Percentiles rank a stretch among this genome's conserved stretches.
Evolutionary conservation across 2,888 invertebrate species (phyloP).

Genomic region (Arrhopalites spinosus): DNA sequence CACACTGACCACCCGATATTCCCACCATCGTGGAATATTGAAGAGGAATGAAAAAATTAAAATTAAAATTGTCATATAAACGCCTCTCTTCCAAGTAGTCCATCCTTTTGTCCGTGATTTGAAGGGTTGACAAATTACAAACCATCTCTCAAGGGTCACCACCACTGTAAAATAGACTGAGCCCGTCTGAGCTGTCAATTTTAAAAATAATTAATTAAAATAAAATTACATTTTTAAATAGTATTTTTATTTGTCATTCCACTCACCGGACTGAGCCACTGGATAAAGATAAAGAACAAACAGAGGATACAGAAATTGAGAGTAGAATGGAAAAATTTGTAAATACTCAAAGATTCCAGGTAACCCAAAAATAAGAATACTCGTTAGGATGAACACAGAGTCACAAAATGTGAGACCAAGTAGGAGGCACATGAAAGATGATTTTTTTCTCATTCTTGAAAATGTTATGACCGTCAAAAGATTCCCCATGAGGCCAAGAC

Average conservation of each 20-base stretch:
- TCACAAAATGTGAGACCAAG: conserved; percentile 92
- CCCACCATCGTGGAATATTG: conserved; percentile 72
- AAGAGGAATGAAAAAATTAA: conserved; percentile 79
- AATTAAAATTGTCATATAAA: conserved; percentile 80
- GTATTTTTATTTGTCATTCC: background rate
- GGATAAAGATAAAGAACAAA: conserved; percentile 21
- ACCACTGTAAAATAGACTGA: conserved; percentile 81
- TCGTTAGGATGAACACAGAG: conserved; percentile 83
- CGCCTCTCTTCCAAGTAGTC: conserved; percentile 77
- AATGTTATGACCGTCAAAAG: conserved; percentile 84
- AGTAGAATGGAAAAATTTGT: conserved; percentile 9
- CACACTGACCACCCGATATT: conserved; percentile 57
- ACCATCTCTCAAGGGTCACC: conserved; percentile 80
- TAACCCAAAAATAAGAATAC: conserved; percentile 81
- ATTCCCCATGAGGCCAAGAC: conserved; percentile 86
- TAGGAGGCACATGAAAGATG: conserved; percentile 91
- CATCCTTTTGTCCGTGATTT: conserved; percentile 5
- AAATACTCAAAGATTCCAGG: conserved; percentile 84
- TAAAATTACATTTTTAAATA: background rate
- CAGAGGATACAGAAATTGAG: conserved; percentile 1
- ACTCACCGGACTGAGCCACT: conserved; percentile 14
- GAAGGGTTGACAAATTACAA: conserved; percentile 77
- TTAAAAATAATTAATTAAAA: background rate
- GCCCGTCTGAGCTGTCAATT: conserved; percentile 70
- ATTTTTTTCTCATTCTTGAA: conserved; percentile 82